Base-by-base conservation (phyloP, 2,113 vertebrate genomes). In the Nettapus auritus region DNA sequence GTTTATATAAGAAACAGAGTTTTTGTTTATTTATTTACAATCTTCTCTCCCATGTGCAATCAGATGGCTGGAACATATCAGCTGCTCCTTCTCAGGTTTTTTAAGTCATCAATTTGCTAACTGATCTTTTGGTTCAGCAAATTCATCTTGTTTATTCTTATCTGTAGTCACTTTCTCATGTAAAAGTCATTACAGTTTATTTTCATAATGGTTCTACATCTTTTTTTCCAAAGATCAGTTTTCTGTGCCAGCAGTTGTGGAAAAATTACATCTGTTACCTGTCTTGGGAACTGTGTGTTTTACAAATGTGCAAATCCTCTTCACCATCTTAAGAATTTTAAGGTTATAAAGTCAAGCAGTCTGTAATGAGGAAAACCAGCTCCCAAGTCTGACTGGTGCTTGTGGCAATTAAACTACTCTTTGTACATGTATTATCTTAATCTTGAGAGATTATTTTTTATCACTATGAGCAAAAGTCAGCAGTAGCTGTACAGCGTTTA, bases 41-140 rank as follows among this genome's bases (percentile, higher is more conserved):
- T 96, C 31, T 97, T 94, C 34, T 92, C 57, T 88, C 86, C 68
- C n/a, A 57, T 62, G 18, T 81, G 82, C 93, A 70, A 50, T 96
- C 95, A 95, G 89, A 86, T 90, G 80, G 33, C 86, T 90, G 89
- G 91, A 84, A 94, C 95, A 93, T 57, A 95, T 86, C 92, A 90
- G 67, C 92, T 93, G 74, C 86, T 90, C 14, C 83, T 89, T 17
- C 89, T 66, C 94, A 92, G 91, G 94, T 96, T 95, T 96, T 84
- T 89, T 55, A 84, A 93, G 66, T 93, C 69, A 76, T 78, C 34
- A 63, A 19, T 88, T 92, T 90, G 33, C 44, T 82, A 60, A 46
- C 68, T 83, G 64, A 86, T 75, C 33, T 48, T 94, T 89, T 66
- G 48, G 11, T 90, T 73, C 73, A 56, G 56, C 66, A 79, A 82